A percentile compares a stretch with the other conserved stretches of the same genome.
Evolutionary conservation across 2,113 vertebrate species (phyloP).

Genomic region (Callipepla squamata): DNA sequence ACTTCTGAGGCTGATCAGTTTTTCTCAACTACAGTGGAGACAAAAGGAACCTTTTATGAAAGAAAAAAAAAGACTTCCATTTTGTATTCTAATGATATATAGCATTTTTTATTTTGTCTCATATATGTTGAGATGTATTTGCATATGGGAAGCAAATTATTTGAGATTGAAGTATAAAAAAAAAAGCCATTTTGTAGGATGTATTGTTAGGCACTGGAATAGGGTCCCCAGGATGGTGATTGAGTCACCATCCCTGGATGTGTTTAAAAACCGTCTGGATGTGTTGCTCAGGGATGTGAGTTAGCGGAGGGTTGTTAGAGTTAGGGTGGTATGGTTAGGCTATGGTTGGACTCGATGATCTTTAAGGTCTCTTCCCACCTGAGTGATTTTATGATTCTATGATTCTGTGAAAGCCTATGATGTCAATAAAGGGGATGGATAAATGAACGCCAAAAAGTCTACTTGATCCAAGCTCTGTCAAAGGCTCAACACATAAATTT

Average conservation of each 20-base stretch:
- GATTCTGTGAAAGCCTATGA: not conserved
- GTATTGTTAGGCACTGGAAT: too few species aligned
- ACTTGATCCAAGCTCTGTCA: not conserved
- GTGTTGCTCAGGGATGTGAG: too few species aligned
- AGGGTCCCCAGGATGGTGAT: too few species aligned
- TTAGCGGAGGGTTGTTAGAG: too few species aligned
- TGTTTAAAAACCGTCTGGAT: too few species aligned
- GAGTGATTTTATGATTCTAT: too few species aligned
- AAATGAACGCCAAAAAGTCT: not conserved
- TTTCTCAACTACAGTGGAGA: not conserved
- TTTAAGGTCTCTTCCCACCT: too few species aligned
- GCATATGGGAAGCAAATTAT: not conserved
- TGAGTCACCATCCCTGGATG: too few species aligned
- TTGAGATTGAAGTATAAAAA: not conserved
- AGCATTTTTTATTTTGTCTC: not conserved
- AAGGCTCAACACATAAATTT: not conserved
- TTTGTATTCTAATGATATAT: not conserved
- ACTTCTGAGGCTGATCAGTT: not conserved
- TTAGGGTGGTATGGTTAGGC: too few species aligned
- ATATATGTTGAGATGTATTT: not conserved
- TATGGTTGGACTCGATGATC: too few species aligned
- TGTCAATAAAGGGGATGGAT: not conserved
- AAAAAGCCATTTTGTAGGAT: not conserved
- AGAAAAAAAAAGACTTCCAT: not conserved
- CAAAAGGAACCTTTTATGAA: not conserved